These are phyloP conservation scores for Syrmaticus mikado DNA, from an alignment of 2,113 vertebrate genomes.

Conservation along the genomic window DNA sequence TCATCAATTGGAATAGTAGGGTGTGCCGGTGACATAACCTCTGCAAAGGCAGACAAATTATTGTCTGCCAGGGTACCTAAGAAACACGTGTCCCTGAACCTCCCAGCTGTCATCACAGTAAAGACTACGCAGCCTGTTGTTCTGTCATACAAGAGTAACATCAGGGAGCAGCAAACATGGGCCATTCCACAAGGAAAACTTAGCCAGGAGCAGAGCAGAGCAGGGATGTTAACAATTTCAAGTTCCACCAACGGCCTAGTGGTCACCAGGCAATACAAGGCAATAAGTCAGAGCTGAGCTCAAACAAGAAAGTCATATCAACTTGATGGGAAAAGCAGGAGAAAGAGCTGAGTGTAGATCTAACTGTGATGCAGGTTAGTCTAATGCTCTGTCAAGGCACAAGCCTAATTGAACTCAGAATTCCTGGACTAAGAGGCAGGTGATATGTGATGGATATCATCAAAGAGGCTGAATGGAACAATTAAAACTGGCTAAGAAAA, in stretches of 20 bases:
- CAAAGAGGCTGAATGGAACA: rapidly evolving
- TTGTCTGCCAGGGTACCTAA: neutral
- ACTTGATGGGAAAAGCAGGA: neutral
- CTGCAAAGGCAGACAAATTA: neutral
- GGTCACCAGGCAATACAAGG: neutral
- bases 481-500: neutral
- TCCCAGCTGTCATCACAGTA: neutral
- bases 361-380: neutral
- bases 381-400: neutral
- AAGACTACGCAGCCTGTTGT: neutral
- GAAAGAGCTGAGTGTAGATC: neutral
- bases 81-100: neutral
- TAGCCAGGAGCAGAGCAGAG: neutral
- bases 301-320: neutral
- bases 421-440: neutral
- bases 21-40: neutral
- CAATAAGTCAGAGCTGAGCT: neutral
- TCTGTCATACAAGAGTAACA: neutral
- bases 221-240: neutral
- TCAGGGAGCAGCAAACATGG: neutral
- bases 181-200: neutral
- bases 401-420: neutral
- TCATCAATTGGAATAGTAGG: neutral
- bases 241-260: neutral
- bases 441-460: neutral